These are phyloP conservation scores for Zosterops borbonicus DNA, from an alignment of 2,113 vertebrate species.

Conservation along the genomic window DNA sequence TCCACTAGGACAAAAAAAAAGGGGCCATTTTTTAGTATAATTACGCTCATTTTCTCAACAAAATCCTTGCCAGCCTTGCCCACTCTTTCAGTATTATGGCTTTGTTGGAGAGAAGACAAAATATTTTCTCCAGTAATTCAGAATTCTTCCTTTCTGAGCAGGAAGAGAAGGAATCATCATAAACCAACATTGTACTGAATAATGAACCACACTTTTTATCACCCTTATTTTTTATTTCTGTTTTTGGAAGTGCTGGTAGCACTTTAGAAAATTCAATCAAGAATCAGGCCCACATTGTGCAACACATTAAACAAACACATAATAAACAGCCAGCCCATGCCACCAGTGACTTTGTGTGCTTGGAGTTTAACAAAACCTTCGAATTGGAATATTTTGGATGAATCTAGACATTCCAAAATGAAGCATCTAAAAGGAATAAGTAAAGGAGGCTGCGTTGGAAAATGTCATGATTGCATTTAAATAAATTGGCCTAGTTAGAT, in stretches of 20 bases:
- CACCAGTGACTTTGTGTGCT: neutral
- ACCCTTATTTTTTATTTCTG: no score
- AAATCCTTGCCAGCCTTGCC: neutral
- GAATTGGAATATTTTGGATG: neutral
- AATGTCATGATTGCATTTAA: constrained; percentile 54
- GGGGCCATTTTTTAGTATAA: neutral
- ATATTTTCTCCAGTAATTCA: neutral
- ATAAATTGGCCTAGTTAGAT: constrained; percentile 57
- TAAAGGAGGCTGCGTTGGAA: constrained; percentile 12
- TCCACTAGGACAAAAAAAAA: neutral
- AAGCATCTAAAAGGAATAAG: constrained; percentile 8
- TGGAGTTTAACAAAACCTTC: neutral
- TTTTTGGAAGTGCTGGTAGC: neutral
- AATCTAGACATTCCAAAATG: neutral
- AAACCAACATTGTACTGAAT: neutral
- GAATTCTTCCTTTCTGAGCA: neutral
- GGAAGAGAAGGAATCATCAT: neutral
- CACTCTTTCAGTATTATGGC: neutral
- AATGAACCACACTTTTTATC: neutral
- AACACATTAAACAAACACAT: neutral
- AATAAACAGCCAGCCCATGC: neutral
- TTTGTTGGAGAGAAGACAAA: neutral
- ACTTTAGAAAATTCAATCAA: neutral
- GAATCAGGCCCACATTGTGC: neutral
- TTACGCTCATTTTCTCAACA: neutral